Evolutionary conservation across 1,140 invertebrate species (phyloP).

Genomic region (Diorhabda carinulata): DNA sequence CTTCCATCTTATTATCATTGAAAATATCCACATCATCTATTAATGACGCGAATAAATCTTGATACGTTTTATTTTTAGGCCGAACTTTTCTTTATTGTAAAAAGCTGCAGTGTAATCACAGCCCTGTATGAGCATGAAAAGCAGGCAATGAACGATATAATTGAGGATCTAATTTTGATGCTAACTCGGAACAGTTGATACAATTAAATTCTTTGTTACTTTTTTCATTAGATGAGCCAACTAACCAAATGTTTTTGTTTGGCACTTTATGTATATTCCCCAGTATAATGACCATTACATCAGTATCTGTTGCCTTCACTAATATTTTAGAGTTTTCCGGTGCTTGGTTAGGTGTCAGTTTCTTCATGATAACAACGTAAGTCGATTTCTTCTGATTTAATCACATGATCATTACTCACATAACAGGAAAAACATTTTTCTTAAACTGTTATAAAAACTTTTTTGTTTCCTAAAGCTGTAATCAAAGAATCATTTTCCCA

Average conservation of each 20-base stretch:
- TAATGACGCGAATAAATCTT: too few species aligned
- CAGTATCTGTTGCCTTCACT: constrained; percentile 39
- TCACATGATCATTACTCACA: constrained; percentile 7
- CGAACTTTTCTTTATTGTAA: constrained; percentile 8
- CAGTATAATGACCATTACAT: constrained; percentile 41
- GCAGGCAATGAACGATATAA: constrained; percentile 3
- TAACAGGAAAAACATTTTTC: constrained; percentile 14
- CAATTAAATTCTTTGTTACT: constrained; percentile 17
- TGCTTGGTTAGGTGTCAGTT: constrained; percentile 31
- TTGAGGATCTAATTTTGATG: not conserved
- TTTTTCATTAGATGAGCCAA: constrained; percentile 30
- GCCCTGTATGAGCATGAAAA: constrained; percentile 6
- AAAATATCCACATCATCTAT: too few species aligned
- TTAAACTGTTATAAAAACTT: constrained; percentile 34
- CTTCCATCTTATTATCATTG: too few species aligned
- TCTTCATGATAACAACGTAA: constrained; percentile 37
- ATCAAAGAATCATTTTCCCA: constrained; percentile 25
- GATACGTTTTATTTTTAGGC: too few species aligned
- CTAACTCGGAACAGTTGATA: constrained; percentile 36
- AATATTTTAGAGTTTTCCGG: constrained; percentile 27
- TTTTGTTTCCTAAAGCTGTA: constrained; percentile 23
- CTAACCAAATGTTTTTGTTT: constrained; percentile 35
- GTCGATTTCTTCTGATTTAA: constrained; percentile 35
- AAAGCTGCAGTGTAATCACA: constrained; percentile 8
- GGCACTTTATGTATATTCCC: constrained; percentile 41